Conservation (phyloP, 2,797 vertebrate genomes). For the Syngnathus rostellatus region DNA sequence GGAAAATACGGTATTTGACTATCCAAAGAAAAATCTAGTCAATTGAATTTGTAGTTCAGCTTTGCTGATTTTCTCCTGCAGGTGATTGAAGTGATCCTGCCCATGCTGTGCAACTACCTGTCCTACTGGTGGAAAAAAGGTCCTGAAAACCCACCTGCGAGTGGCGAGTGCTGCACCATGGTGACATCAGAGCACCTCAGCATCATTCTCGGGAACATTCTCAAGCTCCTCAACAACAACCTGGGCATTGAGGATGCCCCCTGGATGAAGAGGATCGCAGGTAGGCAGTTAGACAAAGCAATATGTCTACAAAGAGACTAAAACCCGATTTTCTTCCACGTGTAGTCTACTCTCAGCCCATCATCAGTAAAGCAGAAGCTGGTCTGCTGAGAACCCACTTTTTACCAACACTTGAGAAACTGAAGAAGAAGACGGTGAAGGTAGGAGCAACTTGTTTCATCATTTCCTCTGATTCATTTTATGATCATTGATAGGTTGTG, state of each 20-base stretch:
- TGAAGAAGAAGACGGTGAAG: constrained; percentile 94
- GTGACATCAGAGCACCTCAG: constrained; percentile 93
- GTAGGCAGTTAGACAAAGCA: constrained; percentile 37
- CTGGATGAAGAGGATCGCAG: constrained; percentile 99
- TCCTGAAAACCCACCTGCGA: constrained; percentile 74
- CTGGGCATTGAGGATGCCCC: constrained; percentile 93
- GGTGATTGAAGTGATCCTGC: constrained; percentile 89
- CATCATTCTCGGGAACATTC: constrained; percentile 88
- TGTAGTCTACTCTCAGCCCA: constrained; percentile 93
- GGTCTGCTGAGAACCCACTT: constrained; percentile 90
- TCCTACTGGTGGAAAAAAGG: constrained; percentile 98
- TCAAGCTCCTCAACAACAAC: constrained; percentile 97
- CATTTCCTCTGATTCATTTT: no score
- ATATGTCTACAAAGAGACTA: background rate
- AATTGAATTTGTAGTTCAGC: background rate
- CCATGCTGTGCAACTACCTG: constrained; percentile 96
- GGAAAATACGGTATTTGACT: background rate
- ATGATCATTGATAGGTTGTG: constrained; percentile 63
- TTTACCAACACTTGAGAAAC: constrained; percentile 89
- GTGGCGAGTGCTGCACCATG: constrained; percentile 79
- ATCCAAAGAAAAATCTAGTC: background rate
- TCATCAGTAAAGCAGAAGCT: constrained; percentile 90
- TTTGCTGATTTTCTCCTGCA: constrained; percentile 21
- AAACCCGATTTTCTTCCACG: background rate
- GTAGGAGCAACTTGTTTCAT: constrained; percentile 30